Evolutionary conservation across 2,797 vertebrate genomes (phyloP).

Genomic region (Hippopotamyrus pictus): DNA sequence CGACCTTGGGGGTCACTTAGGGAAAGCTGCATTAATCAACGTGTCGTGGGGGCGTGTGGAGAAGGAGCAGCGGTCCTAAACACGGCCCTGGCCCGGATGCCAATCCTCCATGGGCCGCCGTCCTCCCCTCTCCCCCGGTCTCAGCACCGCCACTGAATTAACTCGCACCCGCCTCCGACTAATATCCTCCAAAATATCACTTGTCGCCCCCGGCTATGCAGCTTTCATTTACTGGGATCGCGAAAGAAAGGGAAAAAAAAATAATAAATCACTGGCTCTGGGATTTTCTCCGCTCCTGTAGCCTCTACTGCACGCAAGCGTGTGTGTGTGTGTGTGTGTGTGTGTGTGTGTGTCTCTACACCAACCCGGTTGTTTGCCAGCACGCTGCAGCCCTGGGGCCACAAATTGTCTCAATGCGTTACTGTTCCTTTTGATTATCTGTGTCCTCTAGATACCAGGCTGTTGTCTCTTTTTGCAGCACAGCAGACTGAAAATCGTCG

Average conservation of each 20-base stretch:
- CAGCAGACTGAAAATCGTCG: not conserved
- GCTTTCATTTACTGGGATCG: slow-evolving; percentile 51
- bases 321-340: not conserved
- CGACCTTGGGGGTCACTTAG: slow-evolving; percentile 61
- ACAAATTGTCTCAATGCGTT: not conserved
- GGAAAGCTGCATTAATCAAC: slow-evolving; percentile 65
- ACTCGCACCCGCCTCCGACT: slow-evolving; percentile 52
- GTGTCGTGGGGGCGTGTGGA: slow-evolving; percentile 42
- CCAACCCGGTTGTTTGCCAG: slow-evolving; percentile 20
- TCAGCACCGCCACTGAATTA: slow-evolving; percentile 55
- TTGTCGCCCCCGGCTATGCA: slow-evolving; percentile 50
- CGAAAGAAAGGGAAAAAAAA: not conserved
- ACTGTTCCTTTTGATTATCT: slow-evolving; percentile 9
- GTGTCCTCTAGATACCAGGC: not conserved
- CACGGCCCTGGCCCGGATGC: slow-evolving; percentile 34
- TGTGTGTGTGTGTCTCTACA: slow-evolving; percentile 21
- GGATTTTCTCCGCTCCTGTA: slow-evolving; percentile 30
- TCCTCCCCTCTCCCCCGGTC: slow-evolving; percentile 35
- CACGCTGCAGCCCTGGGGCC: not conserved
- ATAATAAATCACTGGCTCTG: slow-evolving; percentile 44
- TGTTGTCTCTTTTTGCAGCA: not conserved
- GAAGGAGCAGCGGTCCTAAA: slow-evolving; percentile 44
- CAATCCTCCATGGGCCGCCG: slow-evolving; percentile 27
- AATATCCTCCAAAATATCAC: slow-evolving; percentile 67
- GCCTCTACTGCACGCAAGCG: slow-evolving; percentile 21